These are phyloP conservation scores for Drosophila gunungcola DNA, from an alignment of 1,140 invertebrate genomes.

Conservation along the genomic window DNA sequence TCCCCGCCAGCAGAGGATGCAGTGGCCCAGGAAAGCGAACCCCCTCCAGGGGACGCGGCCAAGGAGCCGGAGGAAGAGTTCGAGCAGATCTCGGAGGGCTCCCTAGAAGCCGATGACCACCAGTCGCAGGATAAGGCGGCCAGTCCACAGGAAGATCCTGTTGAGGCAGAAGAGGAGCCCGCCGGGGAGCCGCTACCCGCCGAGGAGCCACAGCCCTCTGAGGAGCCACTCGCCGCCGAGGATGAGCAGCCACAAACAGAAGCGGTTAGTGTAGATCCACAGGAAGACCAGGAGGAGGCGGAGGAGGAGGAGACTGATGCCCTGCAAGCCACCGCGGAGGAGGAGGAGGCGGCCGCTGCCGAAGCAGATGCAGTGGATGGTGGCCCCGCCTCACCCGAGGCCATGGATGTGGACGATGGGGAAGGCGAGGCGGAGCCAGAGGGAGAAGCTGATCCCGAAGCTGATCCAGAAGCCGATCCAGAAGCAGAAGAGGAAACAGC, in stretches of 20 bases:
- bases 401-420: constrained; percentile 79
- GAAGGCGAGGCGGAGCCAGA: constrained; percentile 32
- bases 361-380: constrained; percentile 78
- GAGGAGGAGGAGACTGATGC: constrained; percentile 62
- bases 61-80: constrained; percentile 67
- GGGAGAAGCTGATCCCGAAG: constrained; percentile 21
- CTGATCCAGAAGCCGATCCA: constrained; percentile 1
- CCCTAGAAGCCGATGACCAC: constrained; percentile 70
- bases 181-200: constrained; percentile 30
- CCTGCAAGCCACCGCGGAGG: constrained; percentile 52
- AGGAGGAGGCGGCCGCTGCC: constrained; percentile 48
- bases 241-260: constrained; percentile 33
- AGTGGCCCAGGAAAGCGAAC: constrained; percentile 10
- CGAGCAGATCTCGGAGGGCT: constrained; percentile 78
- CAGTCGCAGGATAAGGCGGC: constrained; percentile 61
- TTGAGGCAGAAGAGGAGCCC: constrained; percentile 17
- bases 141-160: constrained; percentile 16
- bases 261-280: constrained; percentile 38
- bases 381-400: constrained; percentile 75
- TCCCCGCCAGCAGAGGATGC: constrained; percentile 62
- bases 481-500: constrained; percentile 27
- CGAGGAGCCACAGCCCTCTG: constrained; percentile 29
- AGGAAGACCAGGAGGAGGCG: constrained; percentile 53
- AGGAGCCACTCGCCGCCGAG: constrained; percentile 20
- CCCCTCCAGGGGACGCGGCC: background rate